Conservation (phyloP, 1,140 invertebrate species). For the Theocolax elegans region DNA sequence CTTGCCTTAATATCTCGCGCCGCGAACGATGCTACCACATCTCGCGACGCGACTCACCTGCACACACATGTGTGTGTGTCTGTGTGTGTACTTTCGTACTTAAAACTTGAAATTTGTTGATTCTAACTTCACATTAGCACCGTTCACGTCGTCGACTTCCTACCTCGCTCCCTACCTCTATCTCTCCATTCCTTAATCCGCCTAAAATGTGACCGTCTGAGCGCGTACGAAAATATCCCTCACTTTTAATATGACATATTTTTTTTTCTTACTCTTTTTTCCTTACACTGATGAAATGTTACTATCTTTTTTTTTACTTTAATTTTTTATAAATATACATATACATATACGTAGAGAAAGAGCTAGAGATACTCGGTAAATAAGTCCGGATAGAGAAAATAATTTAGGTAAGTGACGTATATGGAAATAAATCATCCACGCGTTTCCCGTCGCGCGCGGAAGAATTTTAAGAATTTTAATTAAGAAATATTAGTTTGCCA, state of each 20-base stretch:
- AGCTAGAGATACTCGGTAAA: too few relatives aligned
- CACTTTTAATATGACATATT: too few relatives aligned
- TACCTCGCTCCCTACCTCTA: too few relatives aligned
- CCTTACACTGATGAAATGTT: too few relatives aligned
- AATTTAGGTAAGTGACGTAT: too few relatives aligned
- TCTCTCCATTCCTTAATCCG: constrained; percentile 26
- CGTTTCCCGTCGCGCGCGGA: too few relatives aligned
- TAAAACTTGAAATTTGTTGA: constrained; percentile 42
- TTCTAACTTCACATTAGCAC: constrained; percentile 37
- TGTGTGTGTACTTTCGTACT: constrained; percentile 31
- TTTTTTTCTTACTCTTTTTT: too few relatives aligned
- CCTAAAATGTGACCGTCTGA: constrained; percentile 14
- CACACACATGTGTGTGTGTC: background rate
- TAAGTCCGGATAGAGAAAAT: too few relatives aligned
- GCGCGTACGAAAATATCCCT: background rate
- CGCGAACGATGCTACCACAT: constrained; percentile 7
- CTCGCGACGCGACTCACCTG: background rate
- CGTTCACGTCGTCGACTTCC: background rate
- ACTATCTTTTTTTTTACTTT: too few relatives aligned
- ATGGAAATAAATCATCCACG: too few relatives aligned
- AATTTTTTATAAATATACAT: background rate
- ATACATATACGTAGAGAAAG: background rate
- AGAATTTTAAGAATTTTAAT: too few relatives aligned
- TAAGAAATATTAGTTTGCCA: too few relatives aligned
- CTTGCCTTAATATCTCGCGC: constrained; percentile 16